Base-by-base conservation (phyloP, 2,797 vertebrate genomes). In the Coregonus suidteri region DNA sequence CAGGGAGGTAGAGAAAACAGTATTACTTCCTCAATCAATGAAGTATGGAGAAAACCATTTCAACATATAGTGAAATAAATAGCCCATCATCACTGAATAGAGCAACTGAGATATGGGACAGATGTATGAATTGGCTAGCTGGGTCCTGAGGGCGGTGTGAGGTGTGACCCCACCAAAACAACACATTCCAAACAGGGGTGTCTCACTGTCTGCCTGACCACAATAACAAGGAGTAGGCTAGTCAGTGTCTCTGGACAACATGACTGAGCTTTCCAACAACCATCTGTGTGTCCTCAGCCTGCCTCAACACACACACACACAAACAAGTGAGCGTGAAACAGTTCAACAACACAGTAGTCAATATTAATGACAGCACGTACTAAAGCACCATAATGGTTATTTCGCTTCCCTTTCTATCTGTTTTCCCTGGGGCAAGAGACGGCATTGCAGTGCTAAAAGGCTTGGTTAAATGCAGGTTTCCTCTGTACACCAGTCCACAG, bases 341-440 rank as follows among this genome's bases (percentile, higher is more conserved):
- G 82, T 84, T 87, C 79, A 90, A 76, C 82, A 79, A 84, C 90
- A 86, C 77, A 85, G 82, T 73, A 51, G 84, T 81, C 87, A 59
- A 20, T 59, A 59, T 59, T 59, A 87, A 75, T 88, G 90, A 90
- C 90, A 90, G 84, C 81, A 87, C 81, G 87, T 88, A 79, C 85
- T 84, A 77, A 92, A 76, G 80, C 86, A 84, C 81, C 89, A 86
- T 86, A 84, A 86, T 79, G 83, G 88, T 82, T 77, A 79, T 76
- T 9, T 71, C 13, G 20, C 69, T 47, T 71, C 41, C 37, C 69
- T 51, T 52, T 79, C 81, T 77, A 51, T 20, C 74, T 53, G 74
- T 67, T 18, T 76, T 30, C 25, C 35, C 16, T 25, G 54, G 37
- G 18, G 74, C 53, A 52, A 72, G 51, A 54, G 25, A 30, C 25